Base-by-base conservation (phyloP, 2,113 vertebrate genomes). In the Actinemys pallida region DNA sequence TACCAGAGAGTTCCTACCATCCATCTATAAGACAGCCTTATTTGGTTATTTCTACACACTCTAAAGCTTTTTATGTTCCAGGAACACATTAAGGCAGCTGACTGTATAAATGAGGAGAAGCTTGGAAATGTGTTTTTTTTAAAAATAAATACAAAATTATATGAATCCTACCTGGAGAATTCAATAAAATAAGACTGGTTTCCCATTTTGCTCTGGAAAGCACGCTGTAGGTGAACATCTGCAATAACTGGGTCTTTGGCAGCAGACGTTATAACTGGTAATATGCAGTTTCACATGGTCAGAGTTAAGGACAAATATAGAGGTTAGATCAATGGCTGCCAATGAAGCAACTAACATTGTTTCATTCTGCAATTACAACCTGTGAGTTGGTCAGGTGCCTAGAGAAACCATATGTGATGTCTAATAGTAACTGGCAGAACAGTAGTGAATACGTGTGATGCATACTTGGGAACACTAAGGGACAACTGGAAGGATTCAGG, bases 281-380 rank as follows among this genome's bases (percentile, higher is more conserved):
- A 16, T 52, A 89, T 59, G 27, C 57, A 29, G 57, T 59, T 59
- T 59, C 57, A 27, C 6, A 59, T 3, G 12, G 19, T 59, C 6
- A 69, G 3, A 25, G 8, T 76, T 89, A 52, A 80, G 22, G 62
- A 52, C 24, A 90, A 93, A 90, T 25, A 49, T 22, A 31, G 27
- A 31, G 45, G 69, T 65, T 27, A 42, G 59, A 76, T 22, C 76
- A 83, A 92, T 22, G 86, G 72, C 16, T 83, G 8, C 49, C 16
- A 81, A 94, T 25, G 89, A 92, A 9, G 53, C 8, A 93, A 56
- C 31, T 78, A 76, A 56, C 50, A 80, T 87, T 90, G 93, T 93
- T 27, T 87, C 11, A 3, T 52, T 92, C 78, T 45, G 82, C 17
- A 39, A 31, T 3, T 89, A 25, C 52, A 82, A 39, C 54, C 50